Conservation (phyloP, 2,888 invertebrate species). For the Thecophora atra region DNA sequence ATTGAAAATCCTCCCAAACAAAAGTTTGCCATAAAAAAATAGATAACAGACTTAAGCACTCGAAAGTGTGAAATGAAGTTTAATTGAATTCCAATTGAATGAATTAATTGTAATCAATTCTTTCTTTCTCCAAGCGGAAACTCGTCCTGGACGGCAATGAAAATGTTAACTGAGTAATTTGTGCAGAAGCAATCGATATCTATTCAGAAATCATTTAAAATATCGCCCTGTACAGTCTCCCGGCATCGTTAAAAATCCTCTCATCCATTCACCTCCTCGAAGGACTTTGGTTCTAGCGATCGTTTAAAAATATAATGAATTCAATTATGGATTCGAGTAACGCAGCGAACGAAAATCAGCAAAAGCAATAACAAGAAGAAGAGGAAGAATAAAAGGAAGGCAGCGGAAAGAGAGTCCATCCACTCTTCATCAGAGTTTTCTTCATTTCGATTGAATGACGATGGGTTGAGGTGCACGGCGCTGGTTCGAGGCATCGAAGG, state of each 20-base stretch:
- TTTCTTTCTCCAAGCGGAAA: too few relatives aligned
- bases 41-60: too few relatives aligned
- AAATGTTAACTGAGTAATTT: conserved; percentile 31
- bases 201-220: background rate
- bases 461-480: background rate
- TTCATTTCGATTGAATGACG: background rate
- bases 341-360: background rate
- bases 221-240: background rate
- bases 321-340: conserved; percentile 16
- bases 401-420: too few relatives aligned
- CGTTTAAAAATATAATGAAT: conserved; percentile 24
- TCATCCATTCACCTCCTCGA: too few relatives aligned
- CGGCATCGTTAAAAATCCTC: too few relatives aligned
- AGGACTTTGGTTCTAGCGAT: background rate
- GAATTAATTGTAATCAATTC: too few relatives aligned
- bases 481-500: background rate
- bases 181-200: conserved; percentile 17
- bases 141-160: conserved; percentile 17
- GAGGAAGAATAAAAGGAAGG: background rate
- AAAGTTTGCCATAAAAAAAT: too few relatives aligned
- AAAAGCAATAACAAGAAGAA: background rate
- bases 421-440: too few relatives aligned
- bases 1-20: too few relatives aligned
- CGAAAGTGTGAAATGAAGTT: too few relatives aligned
- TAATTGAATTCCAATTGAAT: too few relatives aligned